Evolutionary conservation across 2,888 invertebrate genomes (phyloP).

Genomic region (Beris morrisii): DNA sequence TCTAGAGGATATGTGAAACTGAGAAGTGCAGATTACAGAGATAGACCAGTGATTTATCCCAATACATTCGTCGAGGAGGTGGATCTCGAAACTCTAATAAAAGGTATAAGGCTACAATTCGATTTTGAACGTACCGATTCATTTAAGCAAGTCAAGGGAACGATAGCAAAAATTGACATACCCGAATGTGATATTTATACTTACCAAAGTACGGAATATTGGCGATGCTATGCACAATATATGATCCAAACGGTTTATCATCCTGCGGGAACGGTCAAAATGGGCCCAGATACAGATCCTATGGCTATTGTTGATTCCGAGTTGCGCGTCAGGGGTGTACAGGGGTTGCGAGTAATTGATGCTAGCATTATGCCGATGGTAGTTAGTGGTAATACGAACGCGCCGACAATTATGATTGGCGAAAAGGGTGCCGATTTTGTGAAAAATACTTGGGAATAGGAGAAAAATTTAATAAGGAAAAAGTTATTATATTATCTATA

Average conservation of each 20-base stretch:
- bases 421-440: slow-evolving; percentile 68
- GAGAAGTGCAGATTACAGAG: slow-evolving; percentile 58
- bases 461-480: neutral
- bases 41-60: slow-evolving; percentile 62
- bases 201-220: slow-evolving; percentile 77
- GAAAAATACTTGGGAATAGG: slow-evolving; percentile 51
- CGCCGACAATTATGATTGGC: slow-evolving; percentile 66
- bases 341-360: slow-evolving; percentile 63
- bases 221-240: slow-evolving; percentile 82
- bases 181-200: slow-evolving; percentile 73
- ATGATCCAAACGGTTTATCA: slow-evolving; percentile 77
- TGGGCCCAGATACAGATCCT: slow-evolving; percentile 60
- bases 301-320: slow-evolving; percentile 62
- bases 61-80: slow-evolving; percentile 62
- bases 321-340: slow-evolving; percentile 60
- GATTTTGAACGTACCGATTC: slow-evolving; percentile 50
- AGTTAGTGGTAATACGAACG: slow-evolving; percentile 61
- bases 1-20: slow-evolving; percentile 45
- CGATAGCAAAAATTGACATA: slow-evolving; percentile 67
- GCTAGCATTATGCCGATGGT: slow-evolving; percentile 66
- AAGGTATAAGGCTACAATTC: slow-evolving; percentile 51
- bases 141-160: slow-evolving; percentile 53
- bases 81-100: slow-evolving; percentile 57
- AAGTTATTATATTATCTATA: too few species aligned
- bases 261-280: slow-evolving; percentile 67